These are phyloP conservation scores for Rhagophthalmus giganteus DNA, from an alignment of 2,888 invertebrate genomes.

Conservation along the genomic window DNA sequence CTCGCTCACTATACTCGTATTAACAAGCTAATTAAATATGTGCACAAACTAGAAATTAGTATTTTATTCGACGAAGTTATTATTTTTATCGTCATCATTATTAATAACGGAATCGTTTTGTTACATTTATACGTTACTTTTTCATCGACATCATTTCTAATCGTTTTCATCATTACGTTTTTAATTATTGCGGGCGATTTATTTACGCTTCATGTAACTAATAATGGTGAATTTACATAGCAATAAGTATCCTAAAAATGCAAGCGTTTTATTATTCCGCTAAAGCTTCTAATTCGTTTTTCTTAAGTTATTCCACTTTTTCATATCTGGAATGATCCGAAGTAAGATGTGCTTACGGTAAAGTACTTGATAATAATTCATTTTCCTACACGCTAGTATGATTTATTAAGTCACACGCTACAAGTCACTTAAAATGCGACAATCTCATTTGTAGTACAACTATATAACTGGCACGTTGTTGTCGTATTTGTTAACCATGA, in stretches of 20 bases:
- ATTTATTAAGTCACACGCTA: conserved; percentile 1
- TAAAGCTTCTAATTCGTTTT: too few species aligned
- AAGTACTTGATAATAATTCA: too few species aligned
- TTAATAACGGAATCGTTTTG: too few species aligned
- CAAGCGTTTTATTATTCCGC: too few species aligned
- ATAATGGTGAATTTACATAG: not conserved
- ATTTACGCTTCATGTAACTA: not conserved
- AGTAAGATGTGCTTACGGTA: too few species aligned
- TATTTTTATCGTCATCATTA: not conserved
- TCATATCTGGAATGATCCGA: too few species aligned
- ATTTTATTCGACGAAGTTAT: not conserved
- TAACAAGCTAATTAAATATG: conserved; percentile 6
- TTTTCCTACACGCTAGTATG: not conserved
- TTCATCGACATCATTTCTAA: too few species aligned
- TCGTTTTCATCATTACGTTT: not conserved
- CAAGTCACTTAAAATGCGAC: conserved; percentile 3
- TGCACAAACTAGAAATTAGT: not conserved
- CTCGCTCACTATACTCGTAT: conserved; percentile 1
- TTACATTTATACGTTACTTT: too few species aligned
- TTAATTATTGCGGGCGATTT: not conserved
- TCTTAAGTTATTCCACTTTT: too few species aligned
- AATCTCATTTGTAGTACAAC: conserved; percentile 1
- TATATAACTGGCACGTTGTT: conserved; percentile 1
- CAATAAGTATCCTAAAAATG: not conserved
- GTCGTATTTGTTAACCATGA: not conserved